A percentile compares a stretch with the other conserved stretches of the same genome.
Conservation (phyloP, 2,888 invertebrate species). For the Hetaerina titia region DNA sequence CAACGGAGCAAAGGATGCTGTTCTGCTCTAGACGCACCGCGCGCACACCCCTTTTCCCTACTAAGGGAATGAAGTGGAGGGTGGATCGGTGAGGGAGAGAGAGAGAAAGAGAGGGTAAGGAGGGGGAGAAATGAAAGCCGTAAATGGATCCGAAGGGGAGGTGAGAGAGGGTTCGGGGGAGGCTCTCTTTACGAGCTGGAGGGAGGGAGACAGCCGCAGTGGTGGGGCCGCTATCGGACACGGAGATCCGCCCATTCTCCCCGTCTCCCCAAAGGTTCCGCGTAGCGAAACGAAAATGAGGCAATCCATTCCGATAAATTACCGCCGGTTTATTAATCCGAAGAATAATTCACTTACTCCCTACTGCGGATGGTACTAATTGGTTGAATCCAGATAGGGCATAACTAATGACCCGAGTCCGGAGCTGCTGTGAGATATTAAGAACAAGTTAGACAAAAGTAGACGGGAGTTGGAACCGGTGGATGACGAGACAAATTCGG, state of each 20-base stretch:
- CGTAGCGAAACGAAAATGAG: neutral
- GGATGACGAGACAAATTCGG: neutral
- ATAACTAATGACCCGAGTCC: conserved; percentile 1
- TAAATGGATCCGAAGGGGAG: neutral
- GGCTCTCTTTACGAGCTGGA: too few species aligned
- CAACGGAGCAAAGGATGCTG: conserved; percentile 11
- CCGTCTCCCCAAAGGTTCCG: neutral
- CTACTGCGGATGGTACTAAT: conserved; percentile 42
- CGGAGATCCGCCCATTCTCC: neutral
- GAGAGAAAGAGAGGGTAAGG: neutral
- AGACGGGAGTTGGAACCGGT: neutral
- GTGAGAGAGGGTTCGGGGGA: neutral
- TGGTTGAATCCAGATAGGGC: neutral
- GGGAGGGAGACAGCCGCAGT: neutral
- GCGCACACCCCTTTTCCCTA: conserved; percentile 32
- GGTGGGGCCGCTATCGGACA: neutral
- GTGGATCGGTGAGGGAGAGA: neutral
- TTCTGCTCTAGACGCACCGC: neutral
- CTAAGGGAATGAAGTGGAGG: conserved; percentile 41
- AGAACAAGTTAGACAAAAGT: neutral
- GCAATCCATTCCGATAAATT: conserved; percentile 49
- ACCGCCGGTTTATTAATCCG: conserved; percentile 52
- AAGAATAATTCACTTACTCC: conserved; percentile 32
- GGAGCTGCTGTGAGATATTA: neutral
- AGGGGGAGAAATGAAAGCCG: neutral